Evolutionary conservation across 2,888 invertebrate genomes (phyloP).

Genomic region (Tiliacea aurago): DNA sequence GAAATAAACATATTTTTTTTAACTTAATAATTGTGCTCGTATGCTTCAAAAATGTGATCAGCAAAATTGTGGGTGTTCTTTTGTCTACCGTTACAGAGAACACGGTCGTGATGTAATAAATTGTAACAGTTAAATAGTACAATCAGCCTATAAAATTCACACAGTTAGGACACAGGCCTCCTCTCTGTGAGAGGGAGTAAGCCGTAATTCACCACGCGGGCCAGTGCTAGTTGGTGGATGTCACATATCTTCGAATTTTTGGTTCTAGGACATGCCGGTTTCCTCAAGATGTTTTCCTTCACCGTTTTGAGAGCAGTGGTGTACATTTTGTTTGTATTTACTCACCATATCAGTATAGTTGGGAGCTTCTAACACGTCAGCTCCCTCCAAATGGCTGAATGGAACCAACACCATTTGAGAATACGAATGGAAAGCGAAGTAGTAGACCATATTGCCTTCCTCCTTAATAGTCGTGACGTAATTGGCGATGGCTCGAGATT

Average conservation of each 20-base stretch:
- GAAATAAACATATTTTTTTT: too few species aligned
- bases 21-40: too few species aligned
- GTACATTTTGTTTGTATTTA: neutral
- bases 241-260: too few species aligned
- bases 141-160: too few species aligned
- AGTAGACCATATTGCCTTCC: slow-evolving; percentile 81
- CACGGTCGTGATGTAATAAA: neutral
- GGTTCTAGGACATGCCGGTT: too few species aligned
- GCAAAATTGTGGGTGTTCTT: neutral
- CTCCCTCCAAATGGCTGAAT: slow-evolving; percentile 80
- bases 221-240: too few species aligned
- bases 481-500: slow-evolving; percentile 83
- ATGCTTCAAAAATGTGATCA: too few species aligned
- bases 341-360: slow-evolving; percentile 86
- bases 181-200: neutral
- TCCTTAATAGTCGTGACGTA: slow-evolving; percentile 76
- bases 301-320: neutral
- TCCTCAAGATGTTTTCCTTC: too few species aligned
- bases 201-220: neutral
- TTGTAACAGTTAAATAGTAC: too few species aligned
- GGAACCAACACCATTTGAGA: slow-evolving; percentile 89
- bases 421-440: slow-evolving; percentile 90
- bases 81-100: neutral
- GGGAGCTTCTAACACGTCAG: slow-evolving; percentile 69
- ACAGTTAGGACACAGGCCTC: too few species aligned